phyloP scores from a whole-genome alignment of 2,797 vertebrate species.

The Emydoidea blandingii region DNA sequence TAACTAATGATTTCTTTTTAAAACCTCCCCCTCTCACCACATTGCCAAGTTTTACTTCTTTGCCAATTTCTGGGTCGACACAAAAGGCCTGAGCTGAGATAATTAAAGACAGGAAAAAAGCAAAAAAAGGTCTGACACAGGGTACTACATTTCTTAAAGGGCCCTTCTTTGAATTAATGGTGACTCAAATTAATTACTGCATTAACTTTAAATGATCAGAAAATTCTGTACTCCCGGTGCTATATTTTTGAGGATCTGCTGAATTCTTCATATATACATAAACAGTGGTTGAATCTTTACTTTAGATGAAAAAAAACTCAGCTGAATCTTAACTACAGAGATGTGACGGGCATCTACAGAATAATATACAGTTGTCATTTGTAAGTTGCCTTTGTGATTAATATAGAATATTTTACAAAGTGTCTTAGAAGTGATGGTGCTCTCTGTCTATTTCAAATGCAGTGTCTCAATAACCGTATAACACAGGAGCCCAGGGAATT shows the following conservation, averaged over 20 bases:
- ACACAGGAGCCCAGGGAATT: not conserved
- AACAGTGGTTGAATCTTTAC: not conserved
- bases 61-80: not conserved
- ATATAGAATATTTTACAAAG: not conserved
- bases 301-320: not conserved
- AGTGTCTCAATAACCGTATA: not conserved
- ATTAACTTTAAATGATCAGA: not conserved
- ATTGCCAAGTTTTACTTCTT: not conserved
- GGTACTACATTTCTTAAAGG: not conserved
- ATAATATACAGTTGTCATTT: not conserved
- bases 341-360: not conserved
- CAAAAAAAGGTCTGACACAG: not conserved
- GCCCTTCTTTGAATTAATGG: not conserved
- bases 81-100: not conserved
- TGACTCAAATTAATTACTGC: not conserved
- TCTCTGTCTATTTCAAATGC: fast-evolving
- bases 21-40: not conserved
- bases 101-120: not conserved
- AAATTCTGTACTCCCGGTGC: not conserved
- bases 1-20: not conserved
- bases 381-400: fast-evolving
- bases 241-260: not conserved
- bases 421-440: not conserved
- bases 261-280: not conserved
- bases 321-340: not conserved